Evolutionary conservation across 1,140 invertebrate species (phyloP), one percentile per base, ranked within the genome.

Genomic region (Papilio aristodemus): DNA sequence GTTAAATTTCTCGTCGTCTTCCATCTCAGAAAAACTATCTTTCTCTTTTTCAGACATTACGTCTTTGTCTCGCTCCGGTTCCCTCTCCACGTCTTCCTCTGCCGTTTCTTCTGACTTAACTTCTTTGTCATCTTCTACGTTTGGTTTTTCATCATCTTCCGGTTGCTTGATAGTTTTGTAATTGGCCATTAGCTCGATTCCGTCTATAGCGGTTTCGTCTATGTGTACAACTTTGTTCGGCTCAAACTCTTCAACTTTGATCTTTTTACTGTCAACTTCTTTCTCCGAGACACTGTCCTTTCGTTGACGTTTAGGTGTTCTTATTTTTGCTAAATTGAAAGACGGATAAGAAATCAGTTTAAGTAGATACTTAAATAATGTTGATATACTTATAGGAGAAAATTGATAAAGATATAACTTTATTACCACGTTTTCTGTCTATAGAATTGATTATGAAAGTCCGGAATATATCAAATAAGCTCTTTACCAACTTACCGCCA

Each of bases 261-360:
- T 75, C 32, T 83, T 93, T 78, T 83, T 93, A 79, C 92, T 10
- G 64, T 91, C 90, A 19, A 91, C 91, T 5, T 92, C 92, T 58
- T 89, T 91, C 10, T 92, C 91, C 1, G 92, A 90, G 0, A 88
- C 81, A 75, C 93, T 94, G 72, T 94, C 93, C 67, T 93, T 93
- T 8, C 93, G 83, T 57, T 92, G 89, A 1, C 93, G 85, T 80
- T 94, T 94, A 9, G 87, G 85, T 39, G 92, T 92, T 67, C 92
- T 86, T 41, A 92, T 90, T 84, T 93, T 93, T 1, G 78, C 89
- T 91, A 71, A 54, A 54, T 54, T n/a, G 22, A 54, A 25, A 22
- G 27, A 32, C 27, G 27, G 6, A 32, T 32, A 3, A 32, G 2
- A 32, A 32, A 32, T n/a, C n/a, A 32, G 2, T 43, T 2, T 9